Evolutionary conservation across 53 echinoderm and acorn worm species (phyloP).

Genomic region (Astropecten irregularis): DNA sequence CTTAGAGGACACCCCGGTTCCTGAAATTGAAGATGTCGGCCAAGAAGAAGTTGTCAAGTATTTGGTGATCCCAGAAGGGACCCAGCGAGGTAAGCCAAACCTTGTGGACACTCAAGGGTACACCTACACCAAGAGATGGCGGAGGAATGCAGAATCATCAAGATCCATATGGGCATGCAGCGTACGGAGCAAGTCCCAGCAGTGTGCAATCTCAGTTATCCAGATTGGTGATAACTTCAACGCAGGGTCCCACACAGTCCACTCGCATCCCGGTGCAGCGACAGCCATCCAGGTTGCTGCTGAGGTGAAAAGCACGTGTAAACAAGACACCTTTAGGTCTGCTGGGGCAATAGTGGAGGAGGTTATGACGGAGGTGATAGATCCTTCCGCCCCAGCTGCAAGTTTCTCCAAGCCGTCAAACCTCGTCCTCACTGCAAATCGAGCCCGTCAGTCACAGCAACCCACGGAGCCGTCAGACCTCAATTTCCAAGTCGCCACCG

Average conservation of each 20-base stretch:
- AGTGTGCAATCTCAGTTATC: conserved; percentile 10
- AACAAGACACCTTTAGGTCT: neutral
- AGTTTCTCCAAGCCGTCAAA: conserved; percentile 19
- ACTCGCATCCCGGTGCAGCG: conserved; percentile 9
- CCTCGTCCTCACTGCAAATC: conserved; percentile 1
- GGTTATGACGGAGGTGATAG: neutral
- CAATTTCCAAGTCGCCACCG: neutral
- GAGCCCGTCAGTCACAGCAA: neutral
- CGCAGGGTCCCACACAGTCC: neutral
- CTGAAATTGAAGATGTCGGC: no score
- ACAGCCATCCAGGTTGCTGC: neutral
- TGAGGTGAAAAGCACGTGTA: neutral
- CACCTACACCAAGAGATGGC: conserved; percentile 19
- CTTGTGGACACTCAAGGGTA: neutral
- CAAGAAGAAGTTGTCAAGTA: no score
- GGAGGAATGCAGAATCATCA: neutral
- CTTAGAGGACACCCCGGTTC: no score
- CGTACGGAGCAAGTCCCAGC: conserved; percentile 1
- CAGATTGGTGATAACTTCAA: neutral
- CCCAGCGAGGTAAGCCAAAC: neutral
- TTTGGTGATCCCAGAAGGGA: neutral
- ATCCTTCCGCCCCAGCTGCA: neutral
- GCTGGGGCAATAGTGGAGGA: conserved; percentile 13
- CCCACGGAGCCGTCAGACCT: conserved; percentile 42
- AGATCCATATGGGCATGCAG: neutral